phyloP scores from a whole-genome alignment of 2,888 invertebrate species.

The Pyrgus malvae region DNA sequence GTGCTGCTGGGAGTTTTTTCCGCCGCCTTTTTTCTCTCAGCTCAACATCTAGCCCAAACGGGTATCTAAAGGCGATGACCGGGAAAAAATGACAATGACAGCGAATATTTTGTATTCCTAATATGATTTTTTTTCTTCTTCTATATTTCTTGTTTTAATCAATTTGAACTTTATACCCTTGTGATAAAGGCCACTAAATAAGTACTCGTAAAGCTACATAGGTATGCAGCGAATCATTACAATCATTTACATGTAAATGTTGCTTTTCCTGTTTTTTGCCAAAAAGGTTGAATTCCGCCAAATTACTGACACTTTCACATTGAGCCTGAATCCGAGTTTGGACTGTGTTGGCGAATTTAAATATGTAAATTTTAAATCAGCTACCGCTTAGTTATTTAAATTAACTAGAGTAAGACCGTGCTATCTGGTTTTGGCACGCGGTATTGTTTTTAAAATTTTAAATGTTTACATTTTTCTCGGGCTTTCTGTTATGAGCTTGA shows the following conservation, averaged over 20 bases:
- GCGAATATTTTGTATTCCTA: too few relatives aligned
- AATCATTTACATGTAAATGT: slow-evolving; percentile 19
- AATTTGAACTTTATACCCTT: too few relatives aligned
- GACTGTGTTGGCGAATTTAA: slow-evolving; percentile 14
- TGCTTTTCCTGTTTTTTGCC: slow-evolving; percentile 8
- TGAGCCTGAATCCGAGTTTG: neutral
- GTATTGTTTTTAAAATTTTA: neutral
- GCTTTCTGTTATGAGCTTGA: too few relatives aligned
- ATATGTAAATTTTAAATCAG: slow-evolving; percentile 21
- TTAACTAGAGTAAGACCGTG: slow-evolving; percentile 2
- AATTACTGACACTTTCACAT: slow-evolving; percentile 17
- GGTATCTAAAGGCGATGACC: too few relatives aligned
- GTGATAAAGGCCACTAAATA: too few relatives aligned
- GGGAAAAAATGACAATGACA: too few relatives aligned
- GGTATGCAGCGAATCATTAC: slow-evolving; percentile 14
- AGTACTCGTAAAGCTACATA: too few relatives aligned
- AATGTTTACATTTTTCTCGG: neutral
- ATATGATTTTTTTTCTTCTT: too few relatives aligned
- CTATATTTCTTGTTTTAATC: too few relatives aligned
- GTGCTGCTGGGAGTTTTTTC: too few relatives aligned
- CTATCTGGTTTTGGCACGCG: slow-evolving; percentile 6
- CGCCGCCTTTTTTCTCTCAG: too few relatives aligned
- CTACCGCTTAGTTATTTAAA: slow-evolving; percentile 10
- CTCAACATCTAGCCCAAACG: too few relatives aligned
- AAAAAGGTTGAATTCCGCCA: slow-evolving; percentile 12